Base-by-base conservation (phyloP, 2,113 vertebrate species). In the Prietella phreatophila region DNA sequence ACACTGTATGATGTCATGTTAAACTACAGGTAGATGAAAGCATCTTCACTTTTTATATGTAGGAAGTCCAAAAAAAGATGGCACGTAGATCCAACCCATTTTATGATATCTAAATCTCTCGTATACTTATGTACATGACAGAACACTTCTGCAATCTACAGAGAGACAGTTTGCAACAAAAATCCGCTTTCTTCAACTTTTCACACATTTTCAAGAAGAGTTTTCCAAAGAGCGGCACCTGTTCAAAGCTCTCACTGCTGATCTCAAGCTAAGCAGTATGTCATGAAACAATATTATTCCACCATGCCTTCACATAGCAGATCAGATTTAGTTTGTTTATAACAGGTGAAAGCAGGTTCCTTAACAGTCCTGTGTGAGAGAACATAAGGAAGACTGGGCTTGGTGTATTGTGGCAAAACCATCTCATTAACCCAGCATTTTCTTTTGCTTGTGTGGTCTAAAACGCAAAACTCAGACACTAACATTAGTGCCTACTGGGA, bases 241-340 rank as follows among this genome's bases (percentile, higher is more conserved):
- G 89, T 87, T 89, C 76, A 85, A 85, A 90, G 83, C 67, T 36
- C 4, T 80, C 17, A n/a, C 22, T 76, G 19, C 30, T 55, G 33
- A 86, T 85, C 85, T 83, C 25, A 42, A 89, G 69, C 36, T 61
- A 79, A 53, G 39, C 65, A 55, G 85, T 85, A 90, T 89, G 89
- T 85, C 87, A 89, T 90, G 67, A 82, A 87, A 87, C 76, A 90
- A 89, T 90, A 87, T 90, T 89, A 89, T 87, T 90, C 56, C 65
- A 55, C 78, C 89, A 89, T 85, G 87, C 89, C 85, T 85, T 33
- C 75, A 76, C 36, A 58, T 9, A 76, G 85, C 27, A 25, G 67
- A 61, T 90, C 83, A 86, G 83, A 75, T 84, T 69, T 30, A 9
- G 83, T 90, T 73, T 84, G 55, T 47, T 83, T 85, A 69, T 58